Percentiles rank a stretch among this genome's conserved stretches.
phyloP scores from a whole-genome alignment of 2,888 invertebrate genomes.

The Disparrhopalites patrizii region DNA sequence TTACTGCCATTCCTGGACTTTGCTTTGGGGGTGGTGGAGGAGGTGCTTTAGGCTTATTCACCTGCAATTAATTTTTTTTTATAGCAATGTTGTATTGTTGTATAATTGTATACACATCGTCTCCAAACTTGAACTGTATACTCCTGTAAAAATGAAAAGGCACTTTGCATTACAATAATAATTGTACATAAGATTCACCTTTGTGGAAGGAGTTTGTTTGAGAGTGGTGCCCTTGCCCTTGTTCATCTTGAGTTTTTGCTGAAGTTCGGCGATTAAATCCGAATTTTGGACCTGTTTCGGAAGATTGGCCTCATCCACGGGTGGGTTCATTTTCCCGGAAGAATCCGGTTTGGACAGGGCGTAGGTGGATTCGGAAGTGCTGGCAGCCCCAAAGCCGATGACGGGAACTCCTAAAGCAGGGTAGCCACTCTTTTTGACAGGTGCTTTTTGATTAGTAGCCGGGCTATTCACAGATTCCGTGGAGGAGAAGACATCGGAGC shows the following conservation, averaged over 20 bases:
- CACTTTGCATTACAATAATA: no score
- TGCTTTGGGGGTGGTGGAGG: slow-evolving; percentile 46
- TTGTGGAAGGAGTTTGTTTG: slow-evolving; percentile 27
- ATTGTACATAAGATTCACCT: slow-evolving; percentile 24
- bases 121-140: no score
- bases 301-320: slow-evolving; percentile 35
- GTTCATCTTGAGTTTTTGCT: slow-evolving; percentile 44
- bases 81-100: not conserved
- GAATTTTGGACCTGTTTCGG: slow-evolving; percentile 46
- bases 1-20: not conserved
- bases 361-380: not conserved
- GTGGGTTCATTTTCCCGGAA: not conserved
- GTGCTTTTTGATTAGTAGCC: not conserved
- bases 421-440: not conserved
- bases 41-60: slow-evolving; percentile 45
- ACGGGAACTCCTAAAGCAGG: slow-evolving; percentile 21
- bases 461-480: slow-evolving; percentile 8
- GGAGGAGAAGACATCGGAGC: not conserved
- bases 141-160: no score
- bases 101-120: not conserved
- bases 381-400: slow-evolving; percentile 13
- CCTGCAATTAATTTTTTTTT: slow-evolving; percentile 24
- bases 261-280: slow-evolving; percentile 46
- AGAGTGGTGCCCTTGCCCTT: slow-evolving; percentile 20
- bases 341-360: not conserved